A percentile compares a stretch with the other conserved stretches of the same genome.
phyloP scores from a whole-genome alignment of 2,113 vertebrate species.

The Pelobates fuscus region DNA sequence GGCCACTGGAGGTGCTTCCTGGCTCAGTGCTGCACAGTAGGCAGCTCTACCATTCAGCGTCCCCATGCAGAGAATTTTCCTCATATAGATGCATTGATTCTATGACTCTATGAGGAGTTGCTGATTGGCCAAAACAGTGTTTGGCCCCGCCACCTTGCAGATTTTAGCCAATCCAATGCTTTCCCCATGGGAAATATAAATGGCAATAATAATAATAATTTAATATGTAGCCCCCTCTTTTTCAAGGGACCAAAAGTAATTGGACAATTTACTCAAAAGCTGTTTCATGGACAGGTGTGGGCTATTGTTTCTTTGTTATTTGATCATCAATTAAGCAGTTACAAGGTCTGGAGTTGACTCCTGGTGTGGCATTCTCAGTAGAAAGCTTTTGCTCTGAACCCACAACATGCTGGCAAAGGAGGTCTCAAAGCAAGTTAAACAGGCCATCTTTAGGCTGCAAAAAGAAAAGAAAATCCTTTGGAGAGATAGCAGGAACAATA shows the following conservation, averaged over 20 bases:
- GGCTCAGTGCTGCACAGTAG: too few relatives aligned
- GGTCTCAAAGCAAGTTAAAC: not conserved
- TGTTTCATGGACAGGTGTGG: not conserved
- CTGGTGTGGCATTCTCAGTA: not conserved
- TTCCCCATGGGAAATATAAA: too few relatives aligned
- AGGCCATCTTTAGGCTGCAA: not conserved
- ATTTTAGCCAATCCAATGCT: too few relatives aligned
- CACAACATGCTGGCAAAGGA: not conserved
- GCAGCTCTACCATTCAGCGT: too few relatives aligned
- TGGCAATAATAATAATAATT: too few relatives aligned
- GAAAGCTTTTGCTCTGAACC: not conserved
- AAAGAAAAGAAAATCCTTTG: not conserved
- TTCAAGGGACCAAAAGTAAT: slow-evolving; percentile 5
- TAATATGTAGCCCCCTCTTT: not conserved
- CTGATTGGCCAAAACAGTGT: too few relatives aligned
- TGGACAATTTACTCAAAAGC: slow-evolving; percentile 2
- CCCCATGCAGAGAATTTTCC: too few relatives aligned
- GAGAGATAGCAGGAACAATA: too few relatives aligned
- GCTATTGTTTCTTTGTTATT: not conserved
- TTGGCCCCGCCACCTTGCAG: too few relatives aligned
- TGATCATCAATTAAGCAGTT: not conserved
- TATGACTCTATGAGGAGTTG: too few relatives aligned
- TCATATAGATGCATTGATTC: too few relatives aligned
- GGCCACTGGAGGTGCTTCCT: too few relatives aligned
- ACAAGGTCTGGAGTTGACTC: not conserved